Evolutionary conservation across 2,113 vertebrate genomes (phyloP).

Genomic region (Porphyrio hochstetteri): DNA sequence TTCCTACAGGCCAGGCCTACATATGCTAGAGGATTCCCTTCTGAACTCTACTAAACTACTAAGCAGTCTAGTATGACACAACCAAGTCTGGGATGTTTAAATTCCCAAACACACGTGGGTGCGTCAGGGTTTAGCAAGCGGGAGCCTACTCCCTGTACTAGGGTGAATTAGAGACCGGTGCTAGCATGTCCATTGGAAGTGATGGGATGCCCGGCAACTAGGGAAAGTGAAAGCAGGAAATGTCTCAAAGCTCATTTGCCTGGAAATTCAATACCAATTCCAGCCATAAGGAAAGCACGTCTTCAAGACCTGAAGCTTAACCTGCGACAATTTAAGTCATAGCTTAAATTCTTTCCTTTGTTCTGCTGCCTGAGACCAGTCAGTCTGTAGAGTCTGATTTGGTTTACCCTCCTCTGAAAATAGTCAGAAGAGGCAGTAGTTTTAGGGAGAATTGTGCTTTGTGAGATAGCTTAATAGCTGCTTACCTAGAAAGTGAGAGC

Average conservation of each 20-base stretch:
- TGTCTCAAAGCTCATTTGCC: not conserved
- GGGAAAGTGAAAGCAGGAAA: not conserved
- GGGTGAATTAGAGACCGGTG: not conserved
- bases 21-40: not conserved
- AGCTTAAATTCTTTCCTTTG: not conserved
- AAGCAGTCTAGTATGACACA: too few species aligned
- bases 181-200: not conserved
- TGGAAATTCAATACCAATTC: not conserved
- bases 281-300: not conserved
- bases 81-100: not conserved
- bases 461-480: not conserved
- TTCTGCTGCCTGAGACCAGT: not conserved
- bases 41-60: not conserved
- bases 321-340: too few species aligned
- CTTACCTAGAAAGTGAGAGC: not conserved
- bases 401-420: not conserved
- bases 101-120: not conserved
- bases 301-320: not conserved
- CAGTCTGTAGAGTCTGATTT: not conserved
- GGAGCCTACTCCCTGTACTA: accelerated
- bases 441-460: not conserved
- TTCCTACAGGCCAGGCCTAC: not conserved
- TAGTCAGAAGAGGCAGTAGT: not conserved
- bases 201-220: not conserved
- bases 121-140: accelerated